Evolutionary conservation across 2,888 invertebrate species (phyloP).

Genomic region (Nemotelus pantherinus): DNA sequence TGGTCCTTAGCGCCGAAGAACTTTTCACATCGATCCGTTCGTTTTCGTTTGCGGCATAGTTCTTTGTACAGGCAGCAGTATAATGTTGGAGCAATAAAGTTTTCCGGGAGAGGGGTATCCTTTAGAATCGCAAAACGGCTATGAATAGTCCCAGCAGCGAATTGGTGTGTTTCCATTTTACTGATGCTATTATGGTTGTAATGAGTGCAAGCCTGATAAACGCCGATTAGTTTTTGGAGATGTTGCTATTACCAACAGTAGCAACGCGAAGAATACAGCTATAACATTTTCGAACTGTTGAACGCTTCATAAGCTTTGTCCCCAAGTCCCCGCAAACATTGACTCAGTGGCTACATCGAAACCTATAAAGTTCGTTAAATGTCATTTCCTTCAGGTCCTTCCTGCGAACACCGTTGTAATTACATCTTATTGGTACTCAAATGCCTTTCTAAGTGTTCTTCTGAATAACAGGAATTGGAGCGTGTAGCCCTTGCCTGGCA

Average conservation of each 20-base stretch:
- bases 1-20: slow-evolving; percentile 28
- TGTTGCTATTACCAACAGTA: neutral
- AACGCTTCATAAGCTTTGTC: neutral
- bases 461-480: too few species aligned
- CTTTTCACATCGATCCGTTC: neutral
- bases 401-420: too few species aligned
- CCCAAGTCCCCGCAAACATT: neutral
- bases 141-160: neutral
- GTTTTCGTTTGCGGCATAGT: too few species aligned
- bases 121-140: neutral
- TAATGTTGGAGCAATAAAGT: too few species aligned
- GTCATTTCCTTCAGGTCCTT: too few species aligned
- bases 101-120: too few species aligned
- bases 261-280: neutral
- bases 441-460: too few species aligned
- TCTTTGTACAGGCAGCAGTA: too few species aligned
- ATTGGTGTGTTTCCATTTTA: slow-evolving; percentile 24
- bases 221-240: neutral
- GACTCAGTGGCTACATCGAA: too few species aligned
- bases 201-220: slow-evolving; percentile 22
- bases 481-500: too few species aligned
- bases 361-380: too few species aligned
- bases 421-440: too few species aligned
- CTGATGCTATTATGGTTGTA: slow-evolving; percentile 12
- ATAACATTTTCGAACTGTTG: neutral